These are phyloP conservation scores for Tetrax tetrax DNA, from an alignment of 2,113 vertebrate species.

Conservation along the genomic window DNA sequence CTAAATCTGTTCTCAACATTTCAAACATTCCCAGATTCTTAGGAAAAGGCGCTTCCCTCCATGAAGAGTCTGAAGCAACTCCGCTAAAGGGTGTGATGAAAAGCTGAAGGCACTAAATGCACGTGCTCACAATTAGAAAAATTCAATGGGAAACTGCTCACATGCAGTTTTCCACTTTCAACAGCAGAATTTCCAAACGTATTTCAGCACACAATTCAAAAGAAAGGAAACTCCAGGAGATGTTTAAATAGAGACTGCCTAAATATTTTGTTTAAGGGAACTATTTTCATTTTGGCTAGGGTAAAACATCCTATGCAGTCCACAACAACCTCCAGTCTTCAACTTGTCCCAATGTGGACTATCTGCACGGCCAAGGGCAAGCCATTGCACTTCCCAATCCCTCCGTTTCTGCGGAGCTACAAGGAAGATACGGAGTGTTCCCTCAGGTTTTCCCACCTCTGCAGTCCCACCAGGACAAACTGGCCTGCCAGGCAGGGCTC, in stretches of 20 bases:
- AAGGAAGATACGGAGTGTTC: not conserved
- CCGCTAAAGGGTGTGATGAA: not conserved
- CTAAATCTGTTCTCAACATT: conserved; percentile 38
- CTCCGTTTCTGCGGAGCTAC: not conserved
- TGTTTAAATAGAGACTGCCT: conserved; percentile 25
- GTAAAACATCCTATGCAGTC: not conserved
- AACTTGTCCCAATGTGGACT: not conserved
- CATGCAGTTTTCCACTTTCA: not conserved
- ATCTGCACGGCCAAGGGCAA: not conserved
- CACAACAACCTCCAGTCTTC: not conserved
- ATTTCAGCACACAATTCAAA: not conserved
- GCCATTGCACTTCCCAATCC: not conserved
- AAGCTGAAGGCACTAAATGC: not conserved
- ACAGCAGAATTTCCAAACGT: not conserved
- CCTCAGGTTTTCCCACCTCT: not conserved
- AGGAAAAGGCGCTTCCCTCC: conserved; percentile 19
- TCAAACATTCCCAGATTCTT: not conserved
- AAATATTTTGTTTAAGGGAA: conserved; percentile 29
- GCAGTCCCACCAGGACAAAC: not conserved
- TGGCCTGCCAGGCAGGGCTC: not conserved
- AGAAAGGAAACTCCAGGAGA: not conserved
- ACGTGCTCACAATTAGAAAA: not conserved
- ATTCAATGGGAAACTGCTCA: not conserved
- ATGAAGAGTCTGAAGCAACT: not conserved
- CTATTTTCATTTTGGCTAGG: not conserved